Conservation (phyloP, 2,797 vertebrate species). For the Tachyglossus aculeatus region DNA sequence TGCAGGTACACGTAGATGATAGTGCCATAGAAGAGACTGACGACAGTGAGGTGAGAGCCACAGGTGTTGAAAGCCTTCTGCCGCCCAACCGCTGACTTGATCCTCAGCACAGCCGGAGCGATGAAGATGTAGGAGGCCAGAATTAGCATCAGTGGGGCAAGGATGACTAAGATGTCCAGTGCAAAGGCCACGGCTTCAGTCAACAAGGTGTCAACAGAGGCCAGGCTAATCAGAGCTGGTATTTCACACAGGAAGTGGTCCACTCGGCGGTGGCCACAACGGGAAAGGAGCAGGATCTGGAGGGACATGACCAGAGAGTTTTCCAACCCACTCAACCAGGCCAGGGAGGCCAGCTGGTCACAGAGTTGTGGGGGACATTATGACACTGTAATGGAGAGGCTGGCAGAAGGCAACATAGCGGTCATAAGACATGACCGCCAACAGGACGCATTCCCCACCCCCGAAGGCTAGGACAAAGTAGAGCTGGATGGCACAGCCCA, state of each 20-base stretch:
- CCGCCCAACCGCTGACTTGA: slow-evolving; percentile 8
- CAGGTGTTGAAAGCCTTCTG: slow-evolving; percentile 53
- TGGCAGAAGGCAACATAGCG: slow-evolving; percentile 46
- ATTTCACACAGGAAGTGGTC: slow-evolving; percentile 67
- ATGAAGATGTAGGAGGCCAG: slow-evolving; percentile 40
- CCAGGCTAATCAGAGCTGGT: slow-evolving; percentile 50
- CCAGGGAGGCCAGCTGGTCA: slow-evolving; percentile 30
- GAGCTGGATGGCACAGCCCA: slow-evolving; percentile 48
- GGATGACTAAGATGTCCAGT: slow-evolving; percentile 41
- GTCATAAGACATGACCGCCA: slow-evolving; percentile 62
- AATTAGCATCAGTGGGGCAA: slow-evolving; percentile 31
- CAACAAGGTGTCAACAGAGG: slow-evolving; percentile 41
- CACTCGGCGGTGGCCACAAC: slow-evolving; percentile 38
- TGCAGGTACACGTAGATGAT: slow-evolving; percentile 60
- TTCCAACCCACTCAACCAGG: slow-evolving; percentile 55
- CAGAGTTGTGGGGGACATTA: slow-evolving; percentile 50
- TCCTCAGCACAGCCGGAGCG: neutral
- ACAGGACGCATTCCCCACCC: slow-evolving; percentile 46
- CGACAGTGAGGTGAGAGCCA: slow-evolving; percentile 36
- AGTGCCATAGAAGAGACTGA: slow-evolving; percentile 47
- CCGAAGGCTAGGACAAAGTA: slow-evolving; percentile 50
- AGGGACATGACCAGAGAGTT: slow-evolving; percentile 50
- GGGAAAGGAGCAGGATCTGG: slow-evolving; percentile 33
- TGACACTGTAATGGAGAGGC: slow-evolving; percentile 41
- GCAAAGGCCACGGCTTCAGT: slow-evolving; percentile 44